phyloP scores from a whole-genome alignment of 30 jellyfish, hydroid and myxozoan genomes.

The Catostylus mosaicus region DNA sequence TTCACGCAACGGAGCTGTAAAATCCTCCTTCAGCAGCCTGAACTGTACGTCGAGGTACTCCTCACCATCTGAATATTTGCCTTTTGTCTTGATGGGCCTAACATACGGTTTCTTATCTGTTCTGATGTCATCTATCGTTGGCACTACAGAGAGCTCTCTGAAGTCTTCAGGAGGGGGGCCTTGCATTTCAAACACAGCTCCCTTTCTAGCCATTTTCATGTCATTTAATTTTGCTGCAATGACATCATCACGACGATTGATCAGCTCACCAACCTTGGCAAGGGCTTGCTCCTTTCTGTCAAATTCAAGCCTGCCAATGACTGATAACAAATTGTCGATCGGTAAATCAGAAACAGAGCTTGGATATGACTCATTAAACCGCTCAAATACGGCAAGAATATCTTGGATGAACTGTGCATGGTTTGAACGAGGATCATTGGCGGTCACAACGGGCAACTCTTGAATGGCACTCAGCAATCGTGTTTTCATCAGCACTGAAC shows the following conservation, averaged over 20 bases:
- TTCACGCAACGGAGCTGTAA: slow-evolving; percentile 69
- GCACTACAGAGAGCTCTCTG: slow-evolving; percentile 53
- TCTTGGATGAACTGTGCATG: background rate
- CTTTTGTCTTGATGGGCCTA: slow-evolving; percentile 69
- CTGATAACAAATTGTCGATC: background rate
- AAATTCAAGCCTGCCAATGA: background rate
- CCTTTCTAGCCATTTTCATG: background rate
- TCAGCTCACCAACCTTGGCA: background rate
- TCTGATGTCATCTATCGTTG: slow-evolving; percentile 46
- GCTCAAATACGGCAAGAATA: slow-evolving; percentile 15
- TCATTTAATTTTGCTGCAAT: background rate
- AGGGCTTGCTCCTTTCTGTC: slow-evolving; percentile 17
- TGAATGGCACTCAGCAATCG: background rate
- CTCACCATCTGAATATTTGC: slow-evolving; percentile 46
- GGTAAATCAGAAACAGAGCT: slow-evolving; percentile 44
- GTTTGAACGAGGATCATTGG: background rate
- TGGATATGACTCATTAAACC: slow-evolving; percentile 5
- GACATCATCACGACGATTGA: slow-evolving; percentile 11
- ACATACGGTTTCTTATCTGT: slow-evolving; percentile 37
- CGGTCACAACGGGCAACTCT: slow-evolving; percentile 1
- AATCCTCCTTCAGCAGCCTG: slow-evolving; percentile 69
- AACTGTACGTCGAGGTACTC: slow-evolving; percentile 71
- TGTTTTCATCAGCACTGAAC: slow-evolving; percentile 1
- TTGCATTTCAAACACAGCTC: background rate
- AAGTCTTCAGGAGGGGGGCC: slow-evolving; percentile 68